These are phyloP conservation scores for Chelonia mydas DNA, from an alignment of 2,797 vertebrate species.

Conservation along the genomic window DNA sequence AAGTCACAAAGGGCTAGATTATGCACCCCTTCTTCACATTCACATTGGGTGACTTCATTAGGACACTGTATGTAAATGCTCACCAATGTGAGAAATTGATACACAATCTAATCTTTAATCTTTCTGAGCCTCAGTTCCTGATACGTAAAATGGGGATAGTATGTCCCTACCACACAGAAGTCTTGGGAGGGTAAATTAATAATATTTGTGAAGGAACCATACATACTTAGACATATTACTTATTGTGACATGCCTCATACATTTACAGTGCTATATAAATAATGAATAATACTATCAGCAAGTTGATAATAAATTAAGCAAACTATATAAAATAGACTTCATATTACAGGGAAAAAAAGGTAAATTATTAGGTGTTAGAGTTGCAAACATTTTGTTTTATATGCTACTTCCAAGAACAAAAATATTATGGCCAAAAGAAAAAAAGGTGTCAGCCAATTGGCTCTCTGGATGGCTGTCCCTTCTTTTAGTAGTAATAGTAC, in stretches of 20 bases:
- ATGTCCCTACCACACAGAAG: fast-evolving
- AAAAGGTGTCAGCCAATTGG: constrained; percentile 34
- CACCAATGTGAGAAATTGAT: fast-evolving
- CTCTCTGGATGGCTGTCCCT: constrained; percentile 32
- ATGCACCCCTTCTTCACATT: fast-evolving
- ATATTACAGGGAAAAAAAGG: background rate
- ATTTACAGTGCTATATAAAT: background rate
- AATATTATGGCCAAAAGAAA: constrained; percentile 67
- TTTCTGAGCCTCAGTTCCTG: background rate
- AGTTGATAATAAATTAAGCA: constrained; percentile 48
- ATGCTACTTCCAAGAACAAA: constrained; percentile 71
- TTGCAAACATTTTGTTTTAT: constrained; percentile 75
- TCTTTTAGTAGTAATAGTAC: constrained; percentile 43
- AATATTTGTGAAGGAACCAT: background rate
- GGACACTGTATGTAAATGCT: fast-evolving
- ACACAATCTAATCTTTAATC: background rate
- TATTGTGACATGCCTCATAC: fast-evolving
- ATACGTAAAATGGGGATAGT: background rate
- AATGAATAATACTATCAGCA: background rate
- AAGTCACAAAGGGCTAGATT: background rate
- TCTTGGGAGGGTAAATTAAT: background rate
- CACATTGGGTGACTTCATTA: background rate
- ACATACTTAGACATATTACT: background rate
- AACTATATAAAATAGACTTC: constrained; percentile 44
- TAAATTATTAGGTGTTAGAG: constrained; percentile 74